A percentile compares a stretch with the other conserved stretches of the same genome.
phyloP scores from a whole-genome alignment of 2,797 vertebrate species.

The Peromyscus eremicus region DNA sequence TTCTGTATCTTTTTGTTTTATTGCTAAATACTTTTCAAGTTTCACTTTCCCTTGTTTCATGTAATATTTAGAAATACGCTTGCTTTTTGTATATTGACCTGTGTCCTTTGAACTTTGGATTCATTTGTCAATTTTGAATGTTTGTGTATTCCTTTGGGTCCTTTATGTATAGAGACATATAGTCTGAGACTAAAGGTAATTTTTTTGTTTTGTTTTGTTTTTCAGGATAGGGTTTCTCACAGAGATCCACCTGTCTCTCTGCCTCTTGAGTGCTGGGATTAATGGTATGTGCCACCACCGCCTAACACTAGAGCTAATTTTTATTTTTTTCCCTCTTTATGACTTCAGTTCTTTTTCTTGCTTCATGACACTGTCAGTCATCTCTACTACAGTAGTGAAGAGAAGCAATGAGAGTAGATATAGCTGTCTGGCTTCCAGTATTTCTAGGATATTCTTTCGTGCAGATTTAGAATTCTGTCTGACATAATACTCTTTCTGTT shows the following conservation, averaged over 20 bases:
- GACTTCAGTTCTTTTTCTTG: conserved; percentile 31
- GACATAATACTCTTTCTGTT: conserved; percentile 5
- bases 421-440: background rate
- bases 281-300: too few species aligned
- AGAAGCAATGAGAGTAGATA: background rate
- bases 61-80: conserved; percentile 1
- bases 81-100: conserved; percentile 19
- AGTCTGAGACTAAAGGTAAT: conserved; percentile 3
- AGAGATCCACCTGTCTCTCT: too few species aligned
- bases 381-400: background rate
- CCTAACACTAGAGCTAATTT: background rate
- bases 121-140: background rate
- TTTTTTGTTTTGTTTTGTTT: too few species aligned
- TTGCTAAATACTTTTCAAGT: background rate
- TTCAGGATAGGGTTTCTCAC: too few species aligned
- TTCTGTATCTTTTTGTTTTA: conserved; percentile 22
- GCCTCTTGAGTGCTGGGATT: too few species aligned
- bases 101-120: conserved; percentile 7
- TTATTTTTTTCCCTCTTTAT: conserved; percentile 21
- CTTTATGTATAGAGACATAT: background rate
- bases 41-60: background rate
- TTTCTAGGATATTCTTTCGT: conserved; percentile 10
- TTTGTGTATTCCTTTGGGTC: background rate
- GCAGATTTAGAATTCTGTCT: background rate
- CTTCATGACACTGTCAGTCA: conserved; percentile 28